Percentiles rank a stretch among this genome's conserved stretches.
These are phyloP conservation scores for Omphaloscelis lunosa DNA, from an alignment of 2,888 invertebrate species.

Conservation along the genomic window DNA sequence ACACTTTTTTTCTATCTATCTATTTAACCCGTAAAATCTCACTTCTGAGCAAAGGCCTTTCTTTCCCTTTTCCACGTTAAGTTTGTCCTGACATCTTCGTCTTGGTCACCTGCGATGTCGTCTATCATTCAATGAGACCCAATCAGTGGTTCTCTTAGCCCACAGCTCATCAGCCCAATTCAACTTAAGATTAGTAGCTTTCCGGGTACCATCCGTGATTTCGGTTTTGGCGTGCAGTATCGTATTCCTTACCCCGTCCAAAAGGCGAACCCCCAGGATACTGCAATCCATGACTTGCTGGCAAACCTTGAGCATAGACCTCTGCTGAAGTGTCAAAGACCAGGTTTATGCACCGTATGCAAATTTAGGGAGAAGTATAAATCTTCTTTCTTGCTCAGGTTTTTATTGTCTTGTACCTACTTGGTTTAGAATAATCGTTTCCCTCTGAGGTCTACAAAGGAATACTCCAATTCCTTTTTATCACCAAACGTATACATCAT, in stretches of 20 bases:
- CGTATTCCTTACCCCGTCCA: background rate
- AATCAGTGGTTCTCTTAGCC: background rate
- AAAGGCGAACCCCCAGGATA: background rate
- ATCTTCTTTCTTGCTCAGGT: background rate
- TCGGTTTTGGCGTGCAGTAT: background rate
- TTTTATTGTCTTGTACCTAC: background rate
- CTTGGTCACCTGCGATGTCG: background rate
- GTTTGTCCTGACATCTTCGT: background rate
- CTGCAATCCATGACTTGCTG: background rate
- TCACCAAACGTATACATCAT: background rate
- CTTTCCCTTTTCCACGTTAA: background rate
- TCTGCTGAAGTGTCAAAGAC: background rate
- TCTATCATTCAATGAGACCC: too few species aligned
- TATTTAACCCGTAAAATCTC: too few species aligned
- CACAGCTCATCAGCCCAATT: background rate
- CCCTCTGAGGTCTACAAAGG: background rate
- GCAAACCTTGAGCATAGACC: too few species aligned
- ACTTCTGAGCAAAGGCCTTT: background rate
- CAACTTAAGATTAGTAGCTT: background rate
- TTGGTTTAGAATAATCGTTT: background rate
- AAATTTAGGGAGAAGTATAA: background rate
- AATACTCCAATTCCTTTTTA: constrained; percentile 11
- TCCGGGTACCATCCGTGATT: background rate
- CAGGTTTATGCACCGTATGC: background rate
- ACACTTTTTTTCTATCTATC: too few species aligned